Base-by-base conservation (phyloP, 2,797 vertebrate species). In the Acestrorhynchus altus region DNA sequence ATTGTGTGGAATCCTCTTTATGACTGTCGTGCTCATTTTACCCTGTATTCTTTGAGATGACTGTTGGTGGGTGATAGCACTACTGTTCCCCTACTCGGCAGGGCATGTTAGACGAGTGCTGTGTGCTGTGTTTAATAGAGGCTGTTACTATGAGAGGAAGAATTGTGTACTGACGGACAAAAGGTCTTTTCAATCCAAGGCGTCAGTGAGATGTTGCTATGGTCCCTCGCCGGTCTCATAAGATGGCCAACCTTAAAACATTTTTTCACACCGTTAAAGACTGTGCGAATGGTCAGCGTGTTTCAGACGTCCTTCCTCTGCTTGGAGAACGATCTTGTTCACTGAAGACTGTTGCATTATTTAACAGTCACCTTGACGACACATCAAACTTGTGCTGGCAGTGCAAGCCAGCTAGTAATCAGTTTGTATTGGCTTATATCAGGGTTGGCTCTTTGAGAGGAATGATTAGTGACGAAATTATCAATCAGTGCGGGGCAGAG, bases 291-390 rank as follows among this genome's bases (percentile, higher is more conserved):
- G 64, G 16, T 20, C 35, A 9, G 11, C 22, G 9, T 40, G 64
- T 22, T 70, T 40, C 66, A 65, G 69, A 46, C 2, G 26, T 70
- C 35, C 44, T 54, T 79, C 49, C 63, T 70, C 56, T 59, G 73
- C 57, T 61, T 63, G 9, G 22, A 47, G 47, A 72, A 68, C 20
- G 54, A 47, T 79, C 64, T 75, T 69, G 68, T 77, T 85, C 83
- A 59, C 74, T 60, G 68, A 83, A 87, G 82, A 66, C 86, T 83
- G 82, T 88, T 90, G 90, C 89, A 89, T 92, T 91, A 92, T 90
- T 92, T 84, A 90, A 79, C 84, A 20, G 87, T 93, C 59, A 86
- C 90, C 44, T 80, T 88, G 79, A 87, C 92, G 90, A 92, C 89
- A 57, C 84, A 86, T 88, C 88, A 90, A 72, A 35, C 59, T 46